These are phyloP conservation scores for Proisotoma minuta DNA, from an alignment of 2,888 invertebrate genomes.

Conservation along the genomic window DNA sequence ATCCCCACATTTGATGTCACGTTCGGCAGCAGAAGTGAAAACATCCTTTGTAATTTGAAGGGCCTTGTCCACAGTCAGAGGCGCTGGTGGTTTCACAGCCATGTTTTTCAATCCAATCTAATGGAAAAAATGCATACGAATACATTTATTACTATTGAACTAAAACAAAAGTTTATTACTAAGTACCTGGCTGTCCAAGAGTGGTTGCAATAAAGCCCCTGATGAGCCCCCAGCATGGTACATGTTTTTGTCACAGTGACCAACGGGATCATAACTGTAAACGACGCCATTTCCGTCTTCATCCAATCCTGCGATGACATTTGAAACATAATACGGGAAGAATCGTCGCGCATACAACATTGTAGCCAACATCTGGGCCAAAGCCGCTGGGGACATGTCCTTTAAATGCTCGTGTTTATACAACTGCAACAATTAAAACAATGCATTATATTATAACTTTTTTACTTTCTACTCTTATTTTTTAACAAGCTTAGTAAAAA, in stretches of 20 bases:
- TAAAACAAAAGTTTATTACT: background rate
- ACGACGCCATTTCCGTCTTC: slow-evolving; percentile 89
- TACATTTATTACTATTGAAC: background rate
- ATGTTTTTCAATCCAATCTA: slow-evolving; percentile 59
- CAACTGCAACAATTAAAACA: slow-evolving; percentile 58
- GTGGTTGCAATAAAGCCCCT: slow-evolving; percentile 82
- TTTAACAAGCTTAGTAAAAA: background rate
- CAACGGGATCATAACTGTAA: slow-evolving; percentile 95
- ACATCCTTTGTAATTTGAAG: slow-evolving; percentile 84
- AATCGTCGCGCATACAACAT: slow-evolving; percentile 94
- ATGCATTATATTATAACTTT: background rate
- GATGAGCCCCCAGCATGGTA: slow-evolving; percentile 90
- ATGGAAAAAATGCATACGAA: background rate
- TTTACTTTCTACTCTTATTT: background rate
- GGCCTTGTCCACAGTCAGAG: slow-evolving; percentile 74
- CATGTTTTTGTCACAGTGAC: slow-evolving; percentile 79
- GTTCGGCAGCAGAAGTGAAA: slow-evolving; percentile 94
- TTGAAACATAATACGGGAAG: slow-evolving; percentile 96
- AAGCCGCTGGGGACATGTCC: slow-evolving; percentile 83
- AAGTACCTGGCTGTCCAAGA: slow-evolving; percentile 84
- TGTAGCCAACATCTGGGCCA: slow-evolving; percentile 93
- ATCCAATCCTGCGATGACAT: slow-evolving; percentile 89
- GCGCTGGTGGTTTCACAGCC: slow-evolving; percentile 56
- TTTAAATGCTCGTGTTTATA: slow-evolving; percentile 91
- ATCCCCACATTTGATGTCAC: slow-evolving; percentile 97